These are phyloP conservation scores for Linnaemya tessellans DNA, from an alignment of 2,888 invertebrate genomes.

Conservation along the genomic window DNA sequence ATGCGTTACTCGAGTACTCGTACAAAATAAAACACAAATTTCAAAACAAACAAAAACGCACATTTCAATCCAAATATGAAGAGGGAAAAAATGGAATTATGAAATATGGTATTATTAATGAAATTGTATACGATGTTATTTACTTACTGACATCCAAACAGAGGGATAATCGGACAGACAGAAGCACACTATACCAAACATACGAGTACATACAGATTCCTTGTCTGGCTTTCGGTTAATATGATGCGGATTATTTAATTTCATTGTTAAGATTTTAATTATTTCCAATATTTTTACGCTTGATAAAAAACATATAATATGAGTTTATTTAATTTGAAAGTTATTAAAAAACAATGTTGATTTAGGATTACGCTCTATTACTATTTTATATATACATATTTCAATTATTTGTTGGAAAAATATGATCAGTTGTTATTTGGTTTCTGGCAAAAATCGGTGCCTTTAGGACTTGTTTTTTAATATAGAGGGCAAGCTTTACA, in stretches of 20 bases:
- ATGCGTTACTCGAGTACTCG: neutral
- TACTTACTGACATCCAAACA: constrained; percentile 56
- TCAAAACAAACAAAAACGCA: neutral
- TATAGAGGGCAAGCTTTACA: no score
- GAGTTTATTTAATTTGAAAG: constrained; percentile 68
- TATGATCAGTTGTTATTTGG: neutral
- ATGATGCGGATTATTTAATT: constrained; percentile 67
- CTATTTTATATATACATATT: neutral
- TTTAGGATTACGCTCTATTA: constrained; percentile 17
- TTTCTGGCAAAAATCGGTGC: neutral
- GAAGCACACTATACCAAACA: neutral
- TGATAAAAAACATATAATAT: constrained; percentile 67
- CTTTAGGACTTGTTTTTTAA: no score
- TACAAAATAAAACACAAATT: neutral
- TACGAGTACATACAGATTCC: neutral
- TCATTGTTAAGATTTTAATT: constrained; percentile 68
- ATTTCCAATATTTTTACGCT: constrained; percentile 69
- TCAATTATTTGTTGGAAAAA: neutral
- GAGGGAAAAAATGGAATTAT: constrained; percentile 44
- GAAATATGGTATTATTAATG: constrained; percentile 71
- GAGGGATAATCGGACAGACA: constrained; percentile 31
- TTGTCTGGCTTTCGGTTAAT: constrained; percentile 41
- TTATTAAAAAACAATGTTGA: constrained; percentile 69
- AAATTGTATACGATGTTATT: constrained; percentile 68
- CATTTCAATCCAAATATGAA: constrained; percentile 5